Percentiles rank a stretch among this genome's conserved stretches.
These are phyloP conservation scores for Myodes glareolus DNA, from an alignment of 2,113 vertebrate genomes.

Conservation along the genomic window DNA sequence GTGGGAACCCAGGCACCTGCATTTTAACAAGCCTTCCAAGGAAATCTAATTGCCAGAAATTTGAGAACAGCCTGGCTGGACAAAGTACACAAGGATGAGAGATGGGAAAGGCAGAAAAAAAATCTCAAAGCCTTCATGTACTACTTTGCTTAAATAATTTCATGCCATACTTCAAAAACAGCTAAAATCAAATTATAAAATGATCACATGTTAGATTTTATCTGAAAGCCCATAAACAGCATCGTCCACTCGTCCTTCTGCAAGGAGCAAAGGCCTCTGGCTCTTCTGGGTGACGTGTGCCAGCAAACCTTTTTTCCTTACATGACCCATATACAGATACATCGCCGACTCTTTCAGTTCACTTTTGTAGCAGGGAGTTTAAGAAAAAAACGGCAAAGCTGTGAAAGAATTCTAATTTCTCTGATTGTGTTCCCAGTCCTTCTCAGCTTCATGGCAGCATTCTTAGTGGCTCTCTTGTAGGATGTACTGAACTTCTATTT, in stretches of 20 bases:
- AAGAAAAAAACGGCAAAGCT: not conserved
- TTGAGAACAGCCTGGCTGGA: not conserved
- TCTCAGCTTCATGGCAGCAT: not conserved
- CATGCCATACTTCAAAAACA: not conserved
- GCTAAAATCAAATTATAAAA: constrained; percentile 13
- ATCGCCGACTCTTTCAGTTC: not conserved
- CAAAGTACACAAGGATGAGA: not conserved
- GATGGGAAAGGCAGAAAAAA: not conserved
- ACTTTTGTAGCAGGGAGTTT: not conserved
- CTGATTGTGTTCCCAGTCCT: not conserved
- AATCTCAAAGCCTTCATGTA: not conserved
- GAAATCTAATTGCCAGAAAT: not conserved
- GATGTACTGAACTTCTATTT: not conserved
- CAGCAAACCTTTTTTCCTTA: not conserved
- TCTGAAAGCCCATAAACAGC: not conserved
- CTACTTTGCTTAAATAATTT: not conserved
- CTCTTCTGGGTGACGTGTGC: not conserved
- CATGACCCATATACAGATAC: not conserved
- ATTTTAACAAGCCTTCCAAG: constrained; percentile 9
- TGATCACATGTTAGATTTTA: not conserved
- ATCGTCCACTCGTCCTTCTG: not conserved
- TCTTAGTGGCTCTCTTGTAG: not conserved
- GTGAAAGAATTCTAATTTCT: not conserved
- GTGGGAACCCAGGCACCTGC: not conserved
- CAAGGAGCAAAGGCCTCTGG: not conserved